Percentiles rank a stretch among this genome's conserved stretches.
Conservation (phyloP, 92 coral and sea anemone species). For the Pocillopora grandis region DNA sequence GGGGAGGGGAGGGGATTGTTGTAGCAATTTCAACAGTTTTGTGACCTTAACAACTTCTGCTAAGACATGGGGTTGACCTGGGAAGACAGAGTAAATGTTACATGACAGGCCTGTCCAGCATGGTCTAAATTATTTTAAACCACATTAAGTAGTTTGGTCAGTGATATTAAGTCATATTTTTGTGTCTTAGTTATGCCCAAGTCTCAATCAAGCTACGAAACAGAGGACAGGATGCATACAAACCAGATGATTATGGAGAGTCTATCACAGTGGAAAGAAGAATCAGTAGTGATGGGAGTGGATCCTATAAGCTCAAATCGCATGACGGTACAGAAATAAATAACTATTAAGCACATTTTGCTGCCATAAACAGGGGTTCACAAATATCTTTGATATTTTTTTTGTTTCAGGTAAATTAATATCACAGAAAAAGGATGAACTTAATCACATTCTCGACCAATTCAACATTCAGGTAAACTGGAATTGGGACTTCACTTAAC, state of each 20-base stretch:
- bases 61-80: too few relatives aligned
- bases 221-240: conserved; percentile 90
- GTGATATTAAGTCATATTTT: neutral
- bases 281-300: conserved; percentile 84
- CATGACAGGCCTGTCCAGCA: too few relatives aligned
- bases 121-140: too few relatives aligned
- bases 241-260: conserved; percentile 70
- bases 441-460: conserved; percentile 91
- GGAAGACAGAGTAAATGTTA: too few relatives aligned
- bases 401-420: conserved; percentile 66
- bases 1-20: too few relatives aligned
- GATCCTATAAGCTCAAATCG: conserved; percentile 78
- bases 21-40: too few relatives aligned
- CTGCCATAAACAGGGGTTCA: too few relatives aligned
- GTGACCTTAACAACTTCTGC: too few relatives aligned
- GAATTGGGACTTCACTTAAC: neutral
- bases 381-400: neutral
- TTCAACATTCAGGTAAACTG: conserved; percentile 86
- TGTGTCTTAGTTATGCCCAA: conserved; percentile 61
- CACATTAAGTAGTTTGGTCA: too few relatives aligned
- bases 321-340: conserved; percentile 57
- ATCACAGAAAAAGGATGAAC: conserved; percentile 89
- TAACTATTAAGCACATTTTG: too few relatives aligned
- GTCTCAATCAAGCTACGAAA: conserved; percentile 79
- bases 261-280: conserved; percentile 81